Evolutionary conservation across 2,113 vertebrate genomes (phyloP).

Genomic region (Collichthys lucidus): DNA sequence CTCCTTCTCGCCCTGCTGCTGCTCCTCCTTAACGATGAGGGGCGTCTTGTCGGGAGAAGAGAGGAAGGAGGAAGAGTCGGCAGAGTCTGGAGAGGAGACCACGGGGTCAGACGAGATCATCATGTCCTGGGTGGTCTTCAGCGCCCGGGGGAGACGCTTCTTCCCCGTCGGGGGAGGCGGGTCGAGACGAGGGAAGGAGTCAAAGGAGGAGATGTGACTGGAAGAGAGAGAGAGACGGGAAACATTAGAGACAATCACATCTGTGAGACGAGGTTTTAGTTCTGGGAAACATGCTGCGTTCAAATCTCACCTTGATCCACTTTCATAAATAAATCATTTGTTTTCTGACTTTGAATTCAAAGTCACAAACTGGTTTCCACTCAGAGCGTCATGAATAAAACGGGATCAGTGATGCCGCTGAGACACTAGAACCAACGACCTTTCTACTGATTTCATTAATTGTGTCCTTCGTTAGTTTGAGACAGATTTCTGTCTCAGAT

Average conservation of each 20-base stretch:
- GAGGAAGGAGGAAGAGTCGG: conserved; percentile 67
- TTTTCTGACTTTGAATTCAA: neutral
- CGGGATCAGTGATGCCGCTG: no score
- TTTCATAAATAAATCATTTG: neutral
- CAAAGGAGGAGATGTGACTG: conserved; percentile 82
- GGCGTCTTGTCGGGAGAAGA: conserved; percentile 64
- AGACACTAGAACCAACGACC: no score
- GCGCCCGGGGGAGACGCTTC: conserved; percentile 90
- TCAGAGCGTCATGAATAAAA: neutral
- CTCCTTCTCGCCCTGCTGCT: conserved; percentile 36
- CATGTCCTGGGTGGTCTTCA: conserved; percentile 98
- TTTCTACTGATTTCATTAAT: no score
- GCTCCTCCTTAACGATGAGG: conserved; percentile 48
- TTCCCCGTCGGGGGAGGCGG: conserved; percentile 89
- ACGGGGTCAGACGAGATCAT: conserved; percentile 91
- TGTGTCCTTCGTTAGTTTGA: no score
- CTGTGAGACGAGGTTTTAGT: no score
- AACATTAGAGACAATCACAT: no score
- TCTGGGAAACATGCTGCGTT: neutral
- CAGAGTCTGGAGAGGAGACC: conserved; percentile 78
- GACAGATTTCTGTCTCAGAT: no score
- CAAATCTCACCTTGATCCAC: neutral
- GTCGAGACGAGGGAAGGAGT: conserved; percentile 90
- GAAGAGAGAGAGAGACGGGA: conserved; percentile 20
- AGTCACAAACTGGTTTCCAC: neutral